Evolutionary conservation across 64 coral and sea anemone genomes (phyloP).

Genomic region (Montipora foliosa): DNA sequence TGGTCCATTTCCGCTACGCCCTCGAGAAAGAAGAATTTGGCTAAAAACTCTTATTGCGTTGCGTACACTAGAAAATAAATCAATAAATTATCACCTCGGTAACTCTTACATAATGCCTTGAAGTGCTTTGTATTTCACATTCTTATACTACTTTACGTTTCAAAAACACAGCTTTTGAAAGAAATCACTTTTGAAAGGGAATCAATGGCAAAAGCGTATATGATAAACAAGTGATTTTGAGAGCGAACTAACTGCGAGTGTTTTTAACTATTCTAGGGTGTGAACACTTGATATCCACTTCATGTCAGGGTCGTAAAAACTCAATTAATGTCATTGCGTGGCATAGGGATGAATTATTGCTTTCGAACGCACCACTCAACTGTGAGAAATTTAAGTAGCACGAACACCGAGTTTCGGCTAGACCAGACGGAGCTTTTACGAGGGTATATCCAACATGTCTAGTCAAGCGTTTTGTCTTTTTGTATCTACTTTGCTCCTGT

Average conservation of each 20-base stretch:
- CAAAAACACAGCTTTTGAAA: not conserved
- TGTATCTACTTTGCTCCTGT: not conserved
- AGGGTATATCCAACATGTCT: not conserved
- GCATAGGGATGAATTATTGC: not conserved
- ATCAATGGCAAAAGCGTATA: not conserved
- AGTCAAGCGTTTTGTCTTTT: not conserved
- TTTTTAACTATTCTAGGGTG: not conserved
- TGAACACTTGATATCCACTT: not conserved
- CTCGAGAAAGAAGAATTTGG: no score
- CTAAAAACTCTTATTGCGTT: no score
- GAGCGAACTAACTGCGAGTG: not conserved
- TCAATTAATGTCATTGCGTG: not conserved
- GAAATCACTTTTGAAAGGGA: not conserved
- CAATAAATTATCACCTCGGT: not conserved
- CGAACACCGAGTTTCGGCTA: not conserved
- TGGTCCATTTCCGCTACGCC: no score
- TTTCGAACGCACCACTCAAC: not conserved
- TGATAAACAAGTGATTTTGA: not conserved
- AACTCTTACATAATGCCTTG: not conserved
- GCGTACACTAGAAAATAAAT: not conserved
- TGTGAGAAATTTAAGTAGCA: not conserved
- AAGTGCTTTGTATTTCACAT: not conserved
- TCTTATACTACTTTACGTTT: not conserved
- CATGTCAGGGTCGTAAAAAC: not conserved
- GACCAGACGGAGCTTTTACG: not conserved